A percentile compares a stretch with the other conserved stretches of the same genome.
Conservation (phyloP, 2,113 vertebrate genomes). For the Sitta europaea region DNA sequence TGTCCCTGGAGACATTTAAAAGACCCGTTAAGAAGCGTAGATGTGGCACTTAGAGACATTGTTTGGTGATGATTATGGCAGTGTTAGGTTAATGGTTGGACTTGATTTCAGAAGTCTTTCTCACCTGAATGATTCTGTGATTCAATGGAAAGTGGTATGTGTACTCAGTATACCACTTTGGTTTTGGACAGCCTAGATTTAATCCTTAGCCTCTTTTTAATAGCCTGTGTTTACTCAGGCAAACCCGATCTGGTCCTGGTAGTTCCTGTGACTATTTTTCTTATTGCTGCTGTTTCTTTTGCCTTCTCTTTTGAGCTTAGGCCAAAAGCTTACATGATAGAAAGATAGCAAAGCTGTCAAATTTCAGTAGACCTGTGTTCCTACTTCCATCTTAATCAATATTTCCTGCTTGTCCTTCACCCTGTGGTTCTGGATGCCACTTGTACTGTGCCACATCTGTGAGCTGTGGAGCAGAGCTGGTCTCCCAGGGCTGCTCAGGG, state of each 20-base stretch:
- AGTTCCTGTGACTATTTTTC: neutral
- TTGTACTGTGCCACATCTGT: rapidly evolving
- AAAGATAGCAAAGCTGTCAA: neutral
- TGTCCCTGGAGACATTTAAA: neutral
- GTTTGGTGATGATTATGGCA: neutral
- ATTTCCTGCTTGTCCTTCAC: neutral
- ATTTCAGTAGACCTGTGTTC: neutral
- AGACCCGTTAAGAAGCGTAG: neutral
- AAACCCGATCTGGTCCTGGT: neutral
- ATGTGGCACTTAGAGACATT: neutral
- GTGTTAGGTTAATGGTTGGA: neutral
- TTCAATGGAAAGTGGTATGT: neutral
- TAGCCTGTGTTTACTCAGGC: neutral
- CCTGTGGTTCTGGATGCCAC: neutral
- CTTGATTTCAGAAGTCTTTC: neutral
- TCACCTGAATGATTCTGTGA: neutral
- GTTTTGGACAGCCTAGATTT: neutral
- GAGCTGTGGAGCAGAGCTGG: neutral
- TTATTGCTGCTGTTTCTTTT: neutral
- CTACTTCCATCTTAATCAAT: neutral
- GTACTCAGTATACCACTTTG: neutral
- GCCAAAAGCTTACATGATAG: neutral
- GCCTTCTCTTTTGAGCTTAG: neutral
- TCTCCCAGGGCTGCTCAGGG: neutral
- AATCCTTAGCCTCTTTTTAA: neutral